Percentiles rank a stretch among this genome's conserved stretches.
Conservation (phyloP, 2,888 invertebrate species). For the Emmelina monodactyla region DNA sequence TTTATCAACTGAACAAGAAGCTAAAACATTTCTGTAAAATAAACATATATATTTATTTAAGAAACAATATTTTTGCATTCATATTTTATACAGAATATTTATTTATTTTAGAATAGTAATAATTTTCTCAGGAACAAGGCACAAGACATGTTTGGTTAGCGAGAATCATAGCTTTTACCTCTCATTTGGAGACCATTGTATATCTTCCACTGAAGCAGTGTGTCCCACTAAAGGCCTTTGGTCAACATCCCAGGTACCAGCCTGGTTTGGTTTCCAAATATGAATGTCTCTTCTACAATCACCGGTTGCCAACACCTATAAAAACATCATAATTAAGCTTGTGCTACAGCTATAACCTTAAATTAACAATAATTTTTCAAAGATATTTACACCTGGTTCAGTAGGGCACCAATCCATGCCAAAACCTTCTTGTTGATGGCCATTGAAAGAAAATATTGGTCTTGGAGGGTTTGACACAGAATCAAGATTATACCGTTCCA, state of each 20-base stretch:
- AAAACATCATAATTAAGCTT: conserved; percentile 15
- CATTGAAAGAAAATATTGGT: conserved; percentile 87
- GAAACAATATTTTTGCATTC: not conserved
- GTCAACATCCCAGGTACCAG: conserved; percentile 87
- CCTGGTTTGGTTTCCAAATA: conserved; percentile 87
- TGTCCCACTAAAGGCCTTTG: conserved; percentile 89
- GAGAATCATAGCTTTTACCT: conserved; percentile 27
- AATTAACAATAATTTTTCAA: not conserved
- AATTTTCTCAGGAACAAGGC: too few relatives aligned
- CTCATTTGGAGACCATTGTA: conserved; percentile 99
- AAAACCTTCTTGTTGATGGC: conserved; percentile 94
- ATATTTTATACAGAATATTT: not conserved
- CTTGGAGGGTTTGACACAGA: conserved; percentile 60
- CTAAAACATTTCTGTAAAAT: conserved; percentile 74
- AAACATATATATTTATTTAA: conserved; percentile 2
- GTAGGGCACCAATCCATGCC: conserved; percentile 92
- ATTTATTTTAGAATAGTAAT: not conserved
- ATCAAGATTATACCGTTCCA: conserved; percentile 71
- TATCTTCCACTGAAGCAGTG: conserved; percentile 92
- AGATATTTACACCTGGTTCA: conserved; percentile 71
- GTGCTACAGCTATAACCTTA: not conserved
- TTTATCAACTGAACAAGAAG: conserved; percentile 89
- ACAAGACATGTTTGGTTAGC: too few relatives aligned
- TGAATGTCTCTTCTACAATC: conserved; percentile 94
- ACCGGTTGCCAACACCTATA: conserved; percentile 86